Percentiles rank a stretch among this genome's conserved stretches.
Conservation (phyloP, 1,140 invertebrate species). For the Araneus ventricosus region DNA sequence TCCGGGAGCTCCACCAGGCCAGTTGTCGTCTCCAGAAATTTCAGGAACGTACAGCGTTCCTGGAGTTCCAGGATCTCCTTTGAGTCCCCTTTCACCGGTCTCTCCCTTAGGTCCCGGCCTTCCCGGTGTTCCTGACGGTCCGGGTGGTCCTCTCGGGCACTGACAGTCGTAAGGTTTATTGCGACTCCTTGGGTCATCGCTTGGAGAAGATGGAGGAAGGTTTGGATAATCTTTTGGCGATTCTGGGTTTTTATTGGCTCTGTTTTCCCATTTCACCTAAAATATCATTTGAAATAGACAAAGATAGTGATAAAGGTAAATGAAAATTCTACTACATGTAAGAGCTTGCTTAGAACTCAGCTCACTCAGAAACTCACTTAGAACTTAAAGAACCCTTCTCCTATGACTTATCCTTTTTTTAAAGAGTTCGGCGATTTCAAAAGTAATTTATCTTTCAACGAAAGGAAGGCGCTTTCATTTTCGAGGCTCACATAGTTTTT, state of each 20-base stretch:
- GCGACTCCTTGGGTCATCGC: background rate
- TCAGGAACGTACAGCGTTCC: constrained; percentile 20
- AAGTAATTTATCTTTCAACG: too few relatives aligned
- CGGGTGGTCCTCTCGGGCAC: constrained; percentile 53
- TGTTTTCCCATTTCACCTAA: constrained; percentile 5
- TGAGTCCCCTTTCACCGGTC: background rate
- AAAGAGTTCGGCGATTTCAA: too few relatives aligned
- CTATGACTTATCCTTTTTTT: too few relatives aligned
- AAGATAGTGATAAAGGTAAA: too few relatives aligned
- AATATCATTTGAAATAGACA: background rate
- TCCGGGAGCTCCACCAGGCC: constrained; percentile 18
- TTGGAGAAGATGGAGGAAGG: constrained; percentile 10
- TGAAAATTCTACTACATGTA: too few relatives aligned
- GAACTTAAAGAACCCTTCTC: too few relatives aligned
- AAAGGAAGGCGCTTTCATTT: too few relatives aligned
- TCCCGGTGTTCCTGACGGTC: constrained; percentile 43
- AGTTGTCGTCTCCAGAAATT: background rate
- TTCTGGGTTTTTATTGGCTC: constrained; percentile 40
- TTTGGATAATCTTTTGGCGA: constrained; percentile 21
- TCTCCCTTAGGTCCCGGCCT: constrained; percentile 51
- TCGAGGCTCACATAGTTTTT: too few relatives aligned
- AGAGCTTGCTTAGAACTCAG: too few relatives aligned
- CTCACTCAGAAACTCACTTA: too few relatives aligned
- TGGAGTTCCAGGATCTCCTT: constrained; percentile 55
- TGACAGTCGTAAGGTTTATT: constrained; percentile 10